phyloP scores from a whole-genome alignment of 2,797 vertebrate species.

The Silurus aristotelis region DNA sequence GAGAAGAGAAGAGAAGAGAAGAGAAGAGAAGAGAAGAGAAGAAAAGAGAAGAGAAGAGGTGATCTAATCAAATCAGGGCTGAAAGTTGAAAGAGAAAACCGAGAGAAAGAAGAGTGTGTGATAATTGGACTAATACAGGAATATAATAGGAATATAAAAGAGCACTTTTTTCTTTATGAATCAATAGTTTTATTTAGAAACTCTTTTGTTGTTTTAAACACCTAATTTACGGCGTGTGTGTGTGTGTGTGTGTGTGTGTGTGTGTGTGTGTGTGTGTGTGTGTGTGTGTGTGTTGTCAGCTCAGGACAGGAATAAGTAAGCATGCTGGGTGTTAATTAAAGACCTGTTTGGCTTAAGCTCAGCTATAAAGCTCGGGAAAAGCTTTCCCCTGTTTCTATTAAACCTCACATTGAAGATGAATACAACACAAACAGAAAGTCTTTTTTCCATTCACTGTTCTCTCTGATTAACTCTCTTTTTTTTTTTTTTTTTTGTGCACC shows the following conservation, averaged over 20 bases:
- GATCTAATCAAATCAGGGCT: background rate
- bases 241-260: slow-evolving; percentile 29
- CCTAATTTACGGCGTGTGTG: slow-evolving; percentile 44
- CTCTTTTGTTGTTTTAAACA: slow-evolving; percentile 68
- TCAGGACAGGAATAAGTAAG: slow-evolving; percentile 64
- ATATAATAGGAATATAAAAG: background rate
- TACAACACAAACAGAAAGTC: background rate
- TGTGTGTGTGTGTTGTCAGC: slow-evolving; percentile 34
- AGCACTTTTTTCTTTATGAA: background rate
- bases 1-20: background rate
- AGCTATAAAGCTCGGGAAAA: slow-evolving; percentile 51
- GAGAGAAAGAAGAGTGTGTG: background rate
- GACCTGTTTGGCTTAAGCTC: slow-evolving; percentile 67
- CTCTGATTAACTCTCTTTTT: background rate
- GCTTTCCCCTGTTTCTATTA: background rate
- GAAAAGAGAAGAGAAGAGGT: background rate
- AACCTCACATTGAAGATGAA: background rate
- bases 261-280: slow-evolving; percentile 45
- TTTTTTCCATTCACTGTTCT: background rate
- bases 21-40: background rate
- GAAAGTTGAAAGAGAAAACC: background rate
- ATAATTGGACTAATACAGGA: background rate
- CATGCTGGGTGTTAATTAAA: slow-evolving; percentile 70
- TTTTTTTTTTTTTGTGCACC: too few species aligned
- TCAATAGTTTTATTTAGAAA: background rate